Percentiles rank a stretch among this genome's conserved stretches.
Evolutionary conservation across 1,140 invertebrate species (phyloP).

Genomic region (Drosophila arizonae): DNA sequence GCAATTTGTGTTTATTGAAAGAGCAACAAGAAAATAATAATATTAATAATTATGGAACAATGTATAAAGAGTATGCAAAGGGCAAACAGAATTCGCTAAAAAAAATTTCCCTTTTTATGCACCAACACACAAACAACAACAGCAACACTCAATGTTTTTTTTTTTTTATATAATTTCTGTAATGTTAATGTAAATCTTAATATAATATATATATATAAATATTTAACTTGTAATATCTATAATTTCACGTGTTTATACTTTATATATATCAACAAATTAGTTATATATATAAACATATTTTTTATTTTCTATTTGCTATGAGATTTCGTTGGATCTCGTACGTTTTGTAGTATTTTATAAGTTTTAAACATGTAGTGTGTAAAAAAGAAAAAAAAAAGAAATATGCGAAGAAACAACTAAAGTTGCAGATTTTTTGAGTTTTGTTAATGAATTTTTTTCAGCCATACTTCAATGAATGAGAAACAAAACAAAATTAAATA

Average conservation of each 20-base stretch:
- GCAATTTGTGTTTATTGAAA: conserved; percentile 50
- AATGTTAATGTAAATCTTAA: conserved; percentile 54
- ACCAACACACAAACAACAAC: conserved; percentile 37
- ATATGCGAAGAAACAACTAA: conserved; percentile 33
- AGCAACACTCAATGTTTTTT: conserved; percentile 46
- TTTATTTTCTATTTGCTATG: conserved; percentile 67
- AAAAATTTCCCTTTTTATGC: conserved; percentile 20
- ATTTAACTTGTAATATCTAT: conserved; percentile 65
- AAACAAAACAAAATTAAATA: conserved; percentile 37
- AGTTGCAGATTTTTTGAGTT: conserved; percentile 55
- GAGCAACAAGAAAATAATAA: not conserved
- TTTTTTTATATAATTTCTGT: conserved; percentile 45
- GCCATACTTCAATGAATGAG: conserved; percentile 68
- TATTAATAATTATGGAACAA: not conserved
- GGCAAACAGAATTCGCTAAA: conserved; percentile 20
- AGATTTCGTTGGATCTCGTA: conserved; percentile 79
- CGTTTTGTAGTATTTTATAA: conserved; percentile 79
- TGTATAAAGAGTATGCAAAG: not conserved
- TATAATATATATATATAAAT: conserved; percentile 49
- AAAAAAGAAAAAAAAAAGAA: conserved; percentile 59
- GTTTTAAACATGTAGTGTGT: conserved; percentile 73
- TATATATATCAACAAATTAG: conserved; percentile 11
- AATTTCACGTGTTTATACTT: conserved; percentile 44
- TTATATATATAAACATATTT: conserved; percentile 16
- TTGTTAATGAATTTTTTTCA: conserved; percentile 60